Percentiles rank a stretch among this genome's conserved stretches.
These are phyloP conservation scores for Buceros bicornis DNA, from an alignment of 2,797 vertebrate genomes.

Conservation along the genomic window DNA sequence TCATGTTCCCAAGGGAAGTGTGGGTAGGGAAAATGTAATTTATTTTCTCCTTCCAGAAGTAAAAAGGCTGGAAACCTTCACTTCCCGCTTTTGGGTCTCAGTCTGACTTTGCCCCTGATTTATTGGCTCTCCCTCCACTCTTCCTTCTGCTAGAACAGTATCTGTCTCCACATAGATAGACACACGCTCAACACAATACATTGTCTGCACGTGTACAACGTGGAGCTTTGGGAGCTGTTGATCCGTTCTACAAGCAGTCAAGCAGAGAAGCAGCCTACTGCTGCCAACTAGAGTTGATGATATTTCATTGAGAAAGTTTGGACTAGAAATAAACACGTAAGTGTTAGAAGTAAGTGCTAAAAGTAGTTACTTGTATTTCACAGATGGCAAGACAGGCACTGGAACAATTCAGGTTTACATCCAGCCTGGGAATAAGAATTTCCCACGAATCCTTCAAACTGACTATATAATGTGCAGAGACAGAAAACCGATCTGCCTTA, in stretches of 20 bases:
- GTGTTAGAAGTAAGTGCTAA: not conserved
- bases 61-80: not conserved
- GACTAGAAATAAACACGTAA: not conserved
- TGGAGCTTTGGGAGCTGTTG: not conserved
- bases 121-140: not conserved
- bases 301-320: not conserved
- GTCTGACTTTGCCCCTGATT: not conserved
- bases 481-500: conserved; percentile 69
- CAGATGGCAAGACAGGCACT: conserved; percentile 86
- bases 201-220: not conserved
- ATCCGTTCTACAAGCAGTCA: not conserved
- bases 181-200: fast-evolving
- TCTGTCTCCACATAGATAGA: not conserved
- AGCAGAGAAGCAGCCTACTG: not conserved
- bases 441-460: conserved; percentile 64
- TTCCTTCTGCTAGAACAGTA: not conserved
- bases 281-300: not conserved
- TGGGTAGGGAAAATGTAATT: not conserved
- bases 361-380: conserved; percentile 11
- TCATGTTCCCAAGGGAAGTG: not conserved
- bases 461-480: conserved; percentile 83
- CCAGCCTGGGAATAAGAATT: conserved; percentile 86
- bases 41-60: not conserved
- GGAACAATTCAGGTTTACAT: conserved; percentile 86
- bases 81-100: not conserved